Percentiles rank a stretch among this genome's conserved stretches.
phyloP scores from a whole-genome alignment of 2,888 invertebrate genomes.

The Drosophila seclusa region DNA sequence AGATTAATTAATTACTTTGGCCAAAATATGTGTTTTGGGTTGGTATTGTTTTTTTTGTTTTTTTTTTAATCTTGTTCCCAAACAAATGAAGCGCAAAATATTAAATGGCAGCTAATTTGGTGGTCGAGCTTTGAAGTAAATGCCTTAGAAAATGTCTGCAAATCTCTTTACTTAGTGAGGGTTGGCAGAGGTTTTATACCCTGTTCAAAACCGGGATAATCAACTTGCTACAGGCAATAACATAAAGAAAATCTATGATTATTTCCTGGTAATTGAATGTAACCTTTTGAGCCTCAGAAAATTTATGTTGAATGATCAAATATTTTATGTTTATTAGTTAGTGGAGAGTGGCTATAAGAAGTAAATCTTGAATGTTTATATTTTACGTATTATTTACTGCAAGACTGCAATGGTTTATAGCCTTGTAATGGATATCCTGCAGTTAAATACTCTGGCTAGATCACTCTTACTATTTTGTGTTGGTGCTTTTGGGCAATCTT shows the following conservation, averaged over 20 bases:
- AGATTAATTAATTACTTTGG: conserved; percentile 63
- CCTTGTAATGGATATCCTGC: conserved; percentile 10
- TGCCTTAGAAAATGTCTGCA: conserved; percentile 56
- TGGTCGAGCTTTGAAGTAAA: conserved; percentile 51
- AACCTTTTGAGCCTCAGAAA: neutral
- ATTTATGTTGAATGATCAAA: neutral
- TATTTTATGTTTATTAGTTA: neutral
- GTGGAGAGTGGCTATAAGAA: neutral
- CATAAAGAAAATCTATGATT: neutral
- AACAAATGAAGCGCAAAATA: conserved; percentile 53
- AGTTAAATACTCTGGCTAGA: conserved; percentile 2
- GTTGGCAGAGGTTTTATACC: conserved; percentile 34
- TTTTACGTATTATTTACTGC: neutral
- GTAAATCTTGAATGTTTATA: neutral
- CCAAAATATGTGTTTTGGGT: conserved; percentile 21
- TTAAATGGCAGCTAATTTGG: conserved; percentile 51
- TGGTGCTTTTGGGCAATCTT: conserved; percentile 53
- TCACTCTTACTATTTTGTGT: conserved; percentile 17
- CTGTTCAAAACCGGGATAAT: conserved; percentile 12
- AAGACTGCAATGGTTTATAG: neutral
- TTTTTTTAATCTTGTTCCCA: conserved; percentile 18
- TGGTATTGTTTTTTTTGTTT: neutral
- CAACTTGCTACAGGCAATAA: neutral
- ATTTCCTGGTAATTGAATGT: neutral
- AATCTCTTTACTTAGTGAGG: neutral